phyloP scores from a whole-genome alignment of 2,113 vertebrate species.

The Corythoichthys intestinalis region DNA sequence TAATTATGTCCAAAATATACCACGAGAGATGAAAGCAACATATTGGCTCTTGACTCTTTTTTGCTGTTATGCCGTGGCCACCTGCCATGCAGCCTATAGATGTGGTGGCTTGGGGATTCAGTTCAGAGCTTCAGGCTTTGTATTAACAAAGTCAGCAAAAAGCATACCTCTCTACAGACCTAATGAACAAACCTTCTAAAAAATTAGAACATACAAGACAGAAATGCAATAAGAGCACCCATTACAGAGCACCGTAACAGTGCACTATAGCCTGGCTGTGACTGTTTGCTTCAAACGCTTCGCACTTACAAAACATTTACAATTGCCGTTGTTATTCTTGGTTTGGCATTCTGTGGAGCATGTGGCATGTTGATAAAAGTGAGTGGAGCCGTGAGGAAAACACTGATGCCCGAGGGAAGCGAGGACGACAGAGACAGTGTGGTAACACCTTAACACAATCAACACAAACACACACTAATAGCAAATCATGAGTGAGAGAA shows the following conservation, averaged over 20 bases:
- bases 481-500: constrained; percentile 42
- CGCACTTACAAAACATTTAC: constrained; percentile 53
- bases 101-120: constrained; percentile 41
- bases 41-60: constrained; percentile 34
- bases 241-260: constrained; percentile 6
- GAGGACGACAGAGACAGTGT: constrained; percentile 56
- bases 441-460: constrained; percentile 57
- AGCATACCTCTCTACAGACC: constrained; percentile 50
- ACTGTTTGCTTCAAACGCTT: constrained; percentile 31
- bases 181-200: constrained; percentile 46
- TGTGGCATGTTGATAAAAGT: constrained; percentile 41
- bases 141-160: constrained; percentile 64
- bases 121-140: constrained; percentile 41
- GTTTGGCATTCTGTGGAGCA: constrained; percentile 35
- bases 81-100: constrained; percentile 31
- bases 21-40: constrained; percentile 19
- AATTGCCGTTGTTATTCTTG: constrained; percentile 45
- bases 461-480: constrained; percentile 25
- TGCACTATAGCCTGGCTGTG: constrained; percentile 1
- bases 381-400: constrained; percentile 59
- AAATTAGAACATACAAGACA: constrained; percentile 35
- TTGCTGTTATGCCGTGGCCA: constrained; percentile 23
- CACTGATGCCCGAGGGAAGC: constrained; percentile 57
- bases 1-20: constrained; percentile 27
- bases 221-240: constrained; percentile 21